Percentiles rank a stretch among this genome's conserved stretches.
These are phyloP conservation scores for Myotis vivesi DNA, from an alignment of 2,797 vertebrate species.

Conservation along the genomic window DNA sequence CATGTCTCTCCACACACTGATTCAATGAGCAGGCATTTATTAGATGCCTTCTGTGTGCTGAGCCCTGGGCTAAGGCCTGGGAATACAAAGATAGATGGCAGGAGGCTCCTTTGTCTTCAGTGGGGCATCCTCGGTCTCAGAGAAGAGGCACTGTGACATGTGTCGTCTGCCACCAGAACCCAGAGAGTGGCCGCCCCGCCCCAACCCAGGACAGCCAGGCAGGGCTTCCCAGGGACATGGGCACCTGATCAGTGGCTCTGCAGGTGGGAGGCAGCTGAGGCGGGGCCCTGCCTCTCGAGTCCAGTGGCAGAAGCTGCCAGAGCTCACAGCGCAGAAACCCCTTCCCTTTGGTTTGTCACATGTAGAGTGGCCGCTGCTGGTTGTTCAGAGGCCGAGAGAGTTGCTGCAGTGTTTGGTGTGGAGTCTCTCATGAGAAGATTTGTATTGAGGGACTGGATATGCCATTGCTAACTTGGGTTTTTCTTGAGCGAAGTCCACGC, in stretches of 20 bases:
- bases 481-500: not conserved
- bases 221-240: not conserved
- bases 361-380: not conserved
- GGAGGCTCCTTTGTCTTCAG: not conserved
- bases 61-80: not conserved
- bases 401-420: not conserved
- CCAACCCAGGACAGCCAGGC: not conserved
- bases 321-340: not conserved
- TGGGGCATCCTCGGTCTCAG: not conserved
- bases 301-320: not conserved
- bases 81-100: not conserved
- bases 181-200: not conserved
- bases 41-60: not conserved
- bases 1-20: not conserved
- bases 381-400: not conserved
- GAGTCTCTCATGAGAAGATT: not conserved
- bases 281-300: not conserved
- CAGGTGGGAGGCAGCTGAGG: not conserved
- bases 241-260: not conserved
- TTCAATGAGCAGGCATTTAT: not conserved
- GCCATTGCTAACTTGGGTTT: not conserved
- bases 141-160: not conserved
- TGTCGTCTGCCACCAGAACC: not conserved
- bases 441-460: not conserved
- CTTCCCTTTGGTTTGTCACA: not conserved